Percentiles rank a stretch among this genome's conserved stretches.
Conservation (phyloP, 2,797 vertebrate genomes). For the Phoxinus dragarum region DNA sequence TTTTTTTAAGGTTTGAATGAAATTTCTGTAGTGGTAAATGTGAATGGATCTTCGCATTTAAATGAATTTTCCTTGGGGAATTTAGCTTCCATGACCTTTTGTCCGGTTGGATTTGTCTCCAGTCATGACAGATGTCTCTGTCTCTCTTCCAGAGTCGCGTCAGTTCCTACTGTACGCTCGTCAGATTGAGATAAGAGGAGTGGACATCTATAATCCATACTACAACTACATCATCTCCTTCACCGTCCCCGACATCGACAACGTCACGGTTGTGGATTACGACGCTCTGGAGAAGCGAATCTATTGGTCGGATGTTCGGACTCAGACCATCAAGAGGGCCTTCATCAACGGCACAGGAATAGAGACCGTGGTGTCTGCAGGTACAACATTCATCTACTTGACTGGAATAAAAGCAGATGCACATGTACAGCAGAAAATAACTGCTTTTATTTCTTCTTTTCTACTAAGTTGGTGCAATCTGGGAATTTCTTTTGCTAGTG, state of each 20-base stretch:
- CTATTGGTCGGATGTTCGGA: slow-evolving; percentile 88
- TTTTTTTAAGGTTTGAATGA: not conserved
- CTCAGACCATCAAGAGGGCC: slow-evolving; percentile 87
- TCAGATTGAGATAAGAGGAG: slow-evolving; percentile 88
- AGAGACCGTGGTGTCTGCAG: slow-evolving; percentile 85
- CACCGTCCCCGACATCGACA: slow-evolving; percentile 87
- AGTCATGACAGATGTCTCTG: not conserved
- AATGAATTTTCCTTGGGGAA: not conserved
- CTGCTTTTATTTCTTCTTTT: no score
- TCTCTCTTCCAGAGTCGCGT: slow-evolving; percentile 76
- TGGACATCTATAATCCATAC: slow-evolving; percentile 87
- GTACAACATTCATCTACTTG: slow-evolving; percentile 60
- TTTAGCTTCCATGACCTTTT: not conserved
- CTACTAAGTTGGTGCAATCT: no score
- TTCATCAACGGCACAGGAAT: slow-evolving; percentile 88
- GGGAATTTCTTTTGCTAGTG: no score
- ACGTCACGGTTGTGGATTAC: slow-evolving; percentile 86
- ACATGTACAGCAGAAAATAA: not conserved
- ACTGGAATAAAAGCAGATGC: not conserved
- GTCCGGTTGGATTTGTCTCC: not conserved
- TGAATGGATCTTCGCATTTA: not conserved
- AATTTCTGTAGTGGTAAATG: not conserved
- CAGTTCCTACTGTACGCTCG: slow-evolving; percentile 88
- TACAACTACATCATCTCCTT: slow-evolving; percentile 91
- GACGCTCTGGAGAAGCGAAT: slow-evolving; percentile 83